These are phyloP conservation scores for Quadriops clusia DNA, from an alignment of 2,888 invertebrate genomes.

Conservation along the genomic window DNA sequence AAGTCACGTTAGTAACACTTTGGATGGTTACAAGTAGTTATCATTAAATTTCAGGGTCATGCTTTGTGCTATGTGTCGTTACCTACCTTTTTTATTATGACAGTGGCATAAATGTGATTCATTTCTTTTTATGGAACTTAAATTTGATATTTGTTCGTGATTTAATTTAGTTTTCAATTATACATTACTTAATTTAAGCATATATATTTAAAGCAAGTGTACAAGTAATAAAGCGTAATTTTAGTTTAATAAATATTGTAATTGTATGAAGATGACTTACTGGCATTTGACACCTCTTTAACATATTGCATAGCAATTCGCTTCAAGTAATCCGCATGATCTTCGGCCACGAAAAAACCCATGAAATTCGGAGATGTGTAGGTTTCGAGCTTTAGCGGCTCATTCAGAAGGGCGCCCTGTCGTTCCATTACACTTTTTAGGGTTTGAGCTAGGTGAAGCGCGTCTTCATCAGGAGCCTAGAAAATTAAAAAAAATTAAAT, in stretches of 20 bases:
- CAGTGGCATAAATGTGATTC: too few relatives aligned
- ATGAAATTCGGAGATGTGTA: conserved; percentile 83
- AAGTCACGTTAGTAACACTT: too few relatives aligned
- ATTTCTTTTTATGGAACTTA: too few relatives aligned
- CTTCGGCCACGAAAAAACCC: conserved; percentile 77
- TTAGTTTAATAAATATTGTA: background rate
- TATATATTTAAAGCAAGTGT: too few relatives aligned
- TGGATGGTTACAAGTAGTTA: too few relatives aligned
- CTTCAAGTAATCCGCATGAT: conserved; percentile 69
- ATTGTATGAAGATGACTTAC: conserved; percentile 39
- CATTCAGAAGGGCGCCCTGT: conserved; percentile 53
- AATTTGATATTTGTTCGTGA: too few relatives aligned
- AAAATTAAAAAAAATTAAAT: conserved; percentile 16
- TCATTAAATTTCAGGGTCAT: too few relatives aligned
- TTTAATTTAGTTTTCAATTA: too few relatives aligned
- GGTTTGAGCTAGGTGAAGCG: conserved; percentile 55
- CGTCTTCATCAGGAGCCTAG: conserved; percentile 68
- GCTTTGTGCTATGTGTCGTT: too few relatives aligned
- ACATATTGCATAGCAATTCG: conserved; percentile 69
- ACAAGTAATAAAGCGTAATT: too few relatives aligned
- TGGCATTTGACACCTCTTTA: conserved; percentile 63
- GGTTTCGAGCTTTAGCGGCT: conserved; percentile 61
- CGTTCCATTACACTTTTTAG: conserved; percentile 62
- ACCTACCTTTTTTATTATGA: too few relatives aligned
- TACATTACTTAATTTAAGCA: too few relatives aligned